Evolutionary conservation across 2,888 invertebrate species (phyloP).

Genomic region (Eupithecia centaureata): DNA sequence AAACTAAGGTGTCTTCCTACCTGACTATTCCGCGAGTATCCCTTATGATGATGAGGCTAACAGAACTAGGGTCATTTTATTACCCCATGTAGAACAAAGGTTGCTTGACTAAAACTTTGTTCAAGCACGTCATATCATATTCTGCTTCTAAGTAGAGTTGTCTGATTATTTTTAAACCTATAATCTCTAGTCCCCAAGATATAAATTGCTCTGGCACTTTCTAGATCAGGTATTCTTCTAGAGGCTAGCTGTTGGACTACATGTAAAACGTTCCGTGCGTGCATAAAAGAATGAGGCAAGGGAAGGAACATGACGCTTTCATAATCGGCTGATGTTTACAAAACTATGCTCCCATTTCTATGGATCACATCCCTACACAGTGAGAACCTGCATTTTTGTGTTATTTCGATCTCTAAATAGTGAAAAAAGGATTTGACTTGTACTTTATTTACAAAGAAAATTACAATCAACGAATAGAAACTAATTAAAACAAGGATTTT

Average conservation of each 20-base stretch:
- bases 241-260: background rate
- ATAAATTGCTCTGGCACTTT: background rate
- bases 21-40: too few relatives aligned
- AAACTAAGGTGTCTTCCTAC: too few relatives aligned
- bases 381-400: background rate
- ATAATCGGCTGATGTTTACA: constrained; percentile 19
- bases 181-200: background rate
- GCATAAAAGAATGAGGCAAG: constrained; percentile 23
- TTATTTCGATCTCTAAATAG: too few relatives aligned
- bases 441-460: too few relatives aligned
- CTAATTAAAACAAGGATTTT: too few relatives aligned
- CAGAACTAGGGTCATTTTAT: too few relatives aligned
- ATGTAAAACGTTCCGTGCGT: constrained; percentile 28
- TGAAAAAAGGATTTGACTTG: too few relatives aligned
- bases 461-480: too few relatives aligned
- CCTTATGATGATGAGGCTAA: too few relatives aligned
- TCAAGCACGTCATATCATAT: background rate
- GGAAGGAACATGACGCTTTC: constrained; percentile 13
- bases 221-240: background rate
- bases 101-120: too few relatives aligned
- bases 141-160: background rate
- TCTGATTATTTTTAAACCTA: background rate
- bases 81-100: too few relatives aligned
- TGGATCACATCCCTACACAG: background rate
- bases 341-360: constrained; percentile 9